Base-by-base conservation (phyloP, 2,113 vertebrate genomes). In the Hippocampus barbouri region DNA sequence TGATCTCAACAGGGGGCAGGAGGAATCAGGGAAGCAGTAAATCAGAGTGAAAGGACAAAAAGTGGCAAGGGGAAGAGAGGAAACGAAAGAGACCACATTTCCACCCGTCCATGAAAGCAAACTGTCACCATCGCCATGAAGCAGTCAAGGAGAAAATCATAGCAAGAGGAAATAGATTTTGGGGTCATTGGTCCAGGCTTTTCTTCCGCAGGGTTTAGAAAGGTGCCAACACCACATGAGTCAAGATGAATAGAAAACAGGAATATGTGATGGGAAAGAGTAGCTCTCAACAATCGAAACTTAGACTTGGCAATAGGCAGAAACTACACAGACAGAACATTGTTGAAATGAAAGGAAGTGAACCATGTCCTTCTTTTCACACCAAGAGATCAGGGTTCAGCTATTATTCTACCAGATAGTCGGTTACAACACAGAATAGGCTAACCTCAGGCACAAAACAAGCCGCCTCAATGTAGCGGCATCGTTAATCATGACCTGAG, bases 101-200 rank as follows among this genome's bases (percentile, higher is more conserved):
- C 83, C 85, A 92, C 87, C 72, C 88, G 90, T 89, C 80, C 57
- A 41, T 76, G 81, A 88, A 84, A 86, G 72, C 66, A 85, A 87
- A 87, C 72, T 74, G 72, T 80, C 70, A 81, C 68, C 78, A 85
- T 86, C 85, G 83, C 66, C 1, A 18, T 56, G 11, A 86, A 62
- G 82, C 83, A 86, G 76, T 71, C 78, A 67, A 83, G 90, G 72
- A 85, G 89, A 94, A 94, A 95, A 92, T 89, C 87, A 88, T 79
- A 82, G 81, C 78, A 66, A 75, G 65, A 53, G 76, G 93, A 87
- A 92, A 93, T 85, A 90, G 90, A 93, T 94, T 92, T 92, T 81
- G 85, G 84, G 82, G 84, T 90, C 89, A 85, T 56, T 71, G 71
- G 90, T 84, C 84, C 72, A 49, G 38, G 75, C 79, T 76, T 87